phyloP scores from a whole-genome alignment of 2,797 vertebrate species.

The Protonibea diacanthus region DNA sequence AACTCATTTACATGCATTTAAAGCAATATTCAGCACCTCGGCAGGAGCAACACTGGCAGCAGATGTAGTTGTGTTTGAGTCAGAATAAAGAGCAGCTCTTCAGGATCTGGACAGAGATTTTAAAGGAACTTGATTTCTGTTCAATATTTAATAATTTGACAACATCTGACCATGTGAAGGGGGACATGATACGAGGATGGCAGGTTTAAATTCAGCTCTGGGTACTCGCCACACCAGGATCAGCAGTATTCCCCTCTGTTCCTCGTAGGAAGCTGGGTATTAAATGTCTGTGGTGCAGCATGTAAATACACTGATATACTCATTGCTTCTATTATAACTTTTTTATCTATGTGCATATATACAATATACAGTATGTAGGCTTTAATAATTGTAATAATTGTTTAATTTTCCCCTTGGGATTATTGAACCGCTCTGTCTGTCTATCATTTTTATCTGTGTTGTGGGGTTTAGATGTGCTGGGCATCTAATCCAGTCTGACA shows the following conservation, averaged over 20 bases:
- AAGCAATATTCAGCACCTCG: neutral
- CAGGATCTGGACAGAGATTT: neutral
- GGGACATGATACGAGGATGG: neutral
- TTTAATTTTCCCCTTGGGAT: neutral
- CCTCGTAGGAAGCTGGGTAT: too few relatives aligned
- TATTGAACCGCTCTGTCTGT: neutral
- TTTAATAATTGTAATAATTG: too few relatives aligned
- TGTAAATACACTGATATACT: neutral
- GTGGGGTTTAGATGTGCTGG: neutral
- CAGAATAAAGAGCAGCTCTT: neutral
- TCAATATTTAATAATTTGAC: neutral
- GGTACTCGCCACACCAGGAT: neutral
- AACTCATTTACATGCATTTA: neutral
- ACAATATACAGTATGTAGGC: neutral
- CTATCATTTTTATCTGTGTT: too few relatives aligned
- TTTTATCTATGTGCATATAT: neutral
- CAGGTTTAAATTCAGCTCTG: neutral
- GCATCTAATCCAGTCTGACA: neutral
- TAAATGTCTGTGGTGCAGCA: neutral
- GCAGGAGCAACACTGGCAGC: neutral
- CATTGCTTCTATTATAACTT: neutral
- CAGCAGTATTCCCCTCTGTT: neutral
- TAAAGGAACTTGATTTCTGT: neutral
- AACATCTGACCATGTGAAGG: neutral
- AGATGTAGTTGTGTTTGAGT: neutral